Base-by-base conservation (phyloP, 2,888 invertebrate genomes). In the Cyaniris semiargus region DNA sequence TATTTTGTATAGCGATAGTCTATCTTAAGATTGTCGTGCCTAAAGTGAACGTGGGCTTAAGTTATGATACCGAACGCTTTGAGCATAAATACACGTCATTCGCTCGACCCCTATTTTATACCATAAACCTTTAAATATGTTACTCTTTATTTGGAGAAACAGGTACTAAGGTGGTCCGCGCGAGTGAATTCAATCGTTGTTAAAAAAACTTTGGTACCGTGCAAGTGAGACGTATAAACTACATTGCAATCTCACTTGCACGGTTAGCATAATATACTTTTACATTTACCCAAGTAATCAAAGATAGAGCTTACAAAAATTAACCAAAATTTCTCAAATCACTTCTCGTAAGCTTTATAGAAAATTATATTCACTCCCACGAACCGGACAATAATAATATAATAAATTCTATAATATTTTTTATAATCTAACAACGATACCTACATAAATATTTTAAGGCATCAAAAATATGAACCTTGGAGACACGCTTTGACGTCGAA, bases 61-160 rank as follows among this genome's bases (percentile, higher is more conserved):
- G 53, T 53, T 53, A 66, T 66, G 44, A 48, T 72, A 44, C n/a
- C 72, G n/a, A 21, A n/a, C 71, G 48, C 72, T 44, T 71, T 71
- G 72, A 72, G 48, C 74, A 74, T 74, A 74, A 72, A 74, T 74
- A 53, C 74, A 72, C 72, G 44, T 23, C 72, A 74, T 48, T 74
- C 74, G 44, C 27, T 27, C 53, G 53, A 74, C 6, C 74, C 44
- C 53, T 74, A 74, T 53, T 53, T 72, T 53, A 71, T 74, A 74
- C 74, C 53, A 27, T 74, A 53, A 74, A 74, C 74, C 74, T 53
- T 74, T 74, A 74, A 48, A 74, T 74, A 74, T 74, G 74, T 74
- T 74, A 74, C 74, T 74, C 74, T 74, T 74, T 74, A 48, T 74
- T 53, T 74, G 48, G 74, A 74, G 74, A 53, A 74, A 74, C 74